Evolutionary conservation across 2,888 invertebrate genomes (phyloP).

Genomic region (Gisinianus flammeolus): DNA sequence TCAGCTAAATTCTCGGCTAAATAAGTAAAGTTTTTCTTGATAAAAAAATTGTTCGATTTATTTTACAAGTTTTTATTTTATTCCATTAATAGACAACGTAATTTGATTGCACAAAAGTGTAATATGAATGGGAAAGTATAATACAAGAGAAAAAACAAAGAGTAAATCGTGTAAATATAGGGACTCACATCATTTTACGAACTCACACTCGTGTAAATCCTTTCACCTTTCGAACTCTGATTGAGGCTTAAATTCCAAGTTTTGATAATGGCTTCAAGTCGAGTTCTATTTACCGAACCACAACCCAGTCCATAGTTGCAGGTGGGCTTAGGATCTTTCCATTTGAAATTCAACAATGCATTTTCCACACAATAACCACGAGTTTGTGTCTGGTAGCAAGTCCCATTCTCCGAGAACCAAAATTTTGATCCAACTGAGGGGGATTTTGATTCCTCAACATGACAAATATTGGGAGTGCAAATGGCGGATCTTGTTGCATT

Average conservation of each 20-base stretch:
- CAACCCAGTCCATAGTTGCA: conserved; percentile 26
- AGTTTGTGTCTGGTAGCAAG: conserved; percentile 25
- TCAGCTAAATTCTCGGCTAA: too few relatives aligned
- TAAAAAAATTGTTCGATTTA: too few relatives aligned
- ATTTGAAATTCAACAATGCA: conserved; percentile 19
- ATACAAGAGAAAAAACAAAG: too few relatives aligned
- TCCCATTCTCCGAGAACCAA: conserved; percentile 36
- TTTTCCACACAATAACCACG: conserved; percentile 23
- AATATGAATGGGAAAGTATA: too few relatives aligned
- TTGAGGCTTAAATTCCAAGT: conserved; percentile 2
- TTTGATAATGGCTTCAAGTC: conserved; percentile 11
- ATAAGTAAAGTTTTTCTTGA: too few relatives aligned
- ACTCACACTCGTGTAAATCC: neutral
- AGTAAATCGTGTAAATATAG: too few relatives aligned
- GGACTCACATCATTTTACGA: too few relatives aligned
- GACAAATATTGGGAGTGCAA: conserved; percentile 27
- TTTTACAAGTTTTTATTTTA: too few relatives aligned
- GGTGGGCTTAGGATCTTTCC: conserved; percentile 21
- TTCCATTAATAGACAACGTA: too few relatives aligned
- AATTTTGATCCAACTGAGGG: conserved; percentile 23
- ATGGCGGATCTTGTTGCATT: neutral
- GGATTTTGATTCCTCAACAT: conserved; percentile 10
- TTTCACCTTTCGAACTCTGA: neutral
- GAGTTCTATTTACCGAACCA: neutral
- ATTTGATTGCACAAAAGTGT: too few relatives aligned